These are phyloP conservation scores for Aix galericulata DNA, from an alignment of 2,113 vertebrate species.

Conservation along the genomic window DNA sequence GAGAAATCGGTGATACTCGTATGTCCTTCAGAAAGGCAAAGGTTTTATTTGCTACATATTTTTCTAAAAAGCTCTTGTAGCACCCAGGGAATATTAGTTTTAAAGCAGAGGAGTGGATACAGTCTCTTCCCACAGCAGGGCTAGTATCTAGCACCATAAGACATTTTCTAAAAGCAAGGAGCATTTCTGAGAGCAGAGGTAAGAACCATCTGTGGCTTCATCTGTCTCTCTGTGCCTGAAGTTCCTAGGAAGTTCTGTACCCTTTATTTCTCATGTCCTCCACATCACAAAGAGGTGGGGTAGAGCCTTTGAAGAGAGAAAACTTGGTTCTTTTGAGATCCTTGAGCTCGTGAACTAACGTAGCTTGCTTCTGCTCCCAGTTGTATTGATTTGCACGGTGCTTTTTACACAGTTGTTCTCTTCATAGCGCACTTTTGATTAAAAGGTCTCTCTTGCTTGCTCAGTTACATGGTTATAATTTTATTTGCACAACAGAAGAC, in stretches of 20 bases:
- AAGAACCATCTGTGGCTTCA: not conserved
- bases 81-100: not conserved
- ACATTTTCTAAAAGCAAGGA: not conserved
- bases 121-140: not conserved
- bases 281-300: not conserved
- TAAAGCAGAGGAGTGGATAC: not conserved
- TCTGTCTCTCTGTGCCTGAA: not conserved
- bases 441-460: not conserved
- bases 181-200: not conserved
- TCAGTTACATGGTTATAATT: not conserved
- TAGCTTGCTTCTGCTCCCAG: not conserved
- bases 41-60: not conserved
- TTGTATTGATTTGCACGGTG: not conserved
- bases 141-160: not conserved
- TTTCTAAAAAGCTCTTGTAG: not conserved
- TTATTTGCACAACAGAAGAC: slow-evolving; percentile 28
- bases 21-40: not conserved
- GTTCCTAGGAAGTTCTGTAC: not conserved
- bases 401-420: not conserved
- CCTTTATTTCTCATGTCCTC: not conserved
- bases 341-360: not conserved
- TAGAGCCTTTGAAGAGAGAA: not conserved
- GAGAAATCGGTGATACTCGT: not conserved
- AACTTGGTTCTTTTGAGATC: not conserved
- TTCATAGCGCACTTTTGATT: not conserved